A percentile compares a stretch with the other conserved stretches of the same genome.
These are phyloP conservation scores for Drosophila grimshawi DNA, from an alignment of 1,140 invertebrate genomes.

Conservation along the genomic window DNA sequence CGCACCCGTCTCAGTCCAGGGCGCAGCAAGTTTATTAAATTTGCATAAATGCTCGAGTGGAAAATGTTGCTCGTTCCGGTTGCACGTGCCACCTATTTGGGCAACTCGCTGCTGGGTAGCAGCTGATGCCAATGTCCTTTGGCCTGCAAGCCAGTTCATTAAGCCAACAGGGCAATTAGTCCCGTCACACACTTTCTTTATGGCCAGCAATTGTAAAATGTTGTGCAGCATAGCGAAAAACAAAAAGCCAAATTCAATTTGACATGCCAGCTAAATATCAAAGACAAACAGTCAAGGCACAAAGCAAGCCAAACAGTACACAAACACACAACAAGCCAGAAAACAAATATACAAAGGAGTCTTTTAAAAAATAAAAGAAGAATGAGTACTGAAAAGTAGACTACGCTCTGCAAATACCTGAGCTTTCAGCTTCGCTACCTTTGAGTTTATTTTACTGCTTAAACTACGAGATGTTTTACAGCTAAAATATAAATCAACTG, in stretches of 20 bases:
- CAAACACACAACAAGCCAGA: not conserved
- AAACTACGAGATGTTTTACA: too few relatives aligned
- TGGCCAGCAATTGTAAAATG: slow-evolving; percentile 23
- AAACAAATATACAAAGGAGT: not conserved
- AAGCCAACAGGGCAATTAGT: slow-evolving; percentile 70
- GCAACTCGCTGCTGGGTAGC: slow-evolving; percentile 27
- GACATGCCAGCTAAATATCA: slow-evolving; percentile 21
- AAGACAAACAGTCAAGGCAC: slow-evolving; percentile 13
- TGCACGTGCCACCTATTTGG: slow-evolving; percentile 27
- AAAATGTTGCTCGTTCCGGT: slow-evolving; percentile 30
- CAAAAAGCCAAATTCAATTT: slow-evolving; percentile 27
- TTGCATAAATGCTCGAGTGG: slow-evolving; percentile 72
- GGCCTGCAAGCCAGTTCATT: slow-evolving; percentile 67
- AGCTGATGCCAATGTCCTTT: slow-evolving; percentile 71
- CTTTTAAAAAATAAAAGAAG: not conserved
- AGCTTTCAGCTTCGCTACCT: too few relatives aligned
- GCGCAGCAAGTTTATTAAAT: slow-evolving; percentile 70
- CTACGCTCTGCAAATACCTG: too few relatives aligned
- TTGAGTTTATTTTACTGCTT: too few relatives aligned
- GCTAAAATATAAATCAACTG: too few relatives aligned
- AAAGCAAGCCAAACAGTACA: slow-evolving; percentile 7
- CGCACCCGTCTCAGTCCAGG: not conserved
- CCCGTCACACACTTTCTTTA: slow-evolving; percentile 25
- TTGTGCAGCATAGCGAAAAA: not conserved
- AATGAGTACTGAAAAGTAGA: not conserved